Conservation (phyloP, 2,888 invertebrate species). For the Eledone cirrhosa region DNA sequence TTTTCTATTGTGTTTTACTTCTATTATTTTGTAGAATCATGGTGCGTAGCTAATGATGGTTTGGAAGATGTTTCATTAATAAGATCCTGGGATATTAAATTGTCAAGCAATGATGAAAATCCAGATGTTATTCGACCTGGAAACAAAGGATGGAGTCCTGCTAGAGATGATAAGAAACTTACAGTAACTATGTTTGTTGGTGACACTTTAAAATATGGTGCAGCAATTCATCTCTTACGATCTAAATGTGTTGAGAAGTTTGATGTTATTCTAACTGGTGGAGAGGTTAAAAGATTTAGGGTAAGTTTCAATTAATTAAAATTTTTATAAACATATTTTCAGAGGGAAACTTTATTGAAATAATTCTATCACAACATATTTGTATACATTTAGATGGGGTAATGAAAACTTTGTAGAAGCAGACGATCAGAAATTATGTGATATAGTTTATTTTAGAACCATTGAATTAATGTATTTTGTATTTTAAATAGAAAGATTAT, state of each 20-base stretch:
- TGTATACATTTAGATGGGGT: too few species aligned
- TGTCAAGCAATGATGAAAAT: slow-evolving; percentile 17
- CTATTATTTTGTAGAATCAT: neutral
- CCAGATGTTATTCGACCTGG: neutral
- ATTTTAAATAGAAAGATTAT: too few species aligned
- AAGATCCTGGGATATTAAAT: slow-evolving; percentile 16
- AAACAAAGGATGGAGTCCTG: slow-evolving; percentile 2
- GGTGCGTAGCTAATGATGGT: slow-evolving; percentile 11
- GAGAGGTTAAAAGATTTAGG: slow-evolving; percentile 1
- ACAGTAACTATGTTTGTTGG: slow-evolving; percentile 4
- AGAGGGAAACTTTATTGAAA: too few species aligned
- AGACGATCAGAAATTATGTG: too few species aligned
- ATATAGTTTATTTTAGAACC: too few species aligned
- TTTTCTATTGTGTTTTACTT: too few species aligned
- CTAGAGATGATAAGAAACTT: neutral
- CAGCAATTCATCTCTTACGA: neutral
- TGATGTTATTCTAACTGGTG: slow-evolving; percentile 19
- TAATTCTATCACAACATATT: too few species aligned
- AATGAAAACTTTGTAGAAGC: too few species aligned
- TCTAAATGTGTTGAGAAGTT: neutral
- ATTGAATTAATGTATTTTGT: too few species aligned
- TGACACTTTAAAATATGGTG: slow-evolving; percentile 5
- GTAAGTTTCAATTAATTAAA: neutral
- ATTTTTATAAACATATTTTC: too few species aligned
- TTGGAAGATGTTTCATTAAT: slow-evolving; percentile 1